phyloP scores from a whole-genome alignment of 1,140 invertebrate genomes.

The Micrasema longulum region DNA sequence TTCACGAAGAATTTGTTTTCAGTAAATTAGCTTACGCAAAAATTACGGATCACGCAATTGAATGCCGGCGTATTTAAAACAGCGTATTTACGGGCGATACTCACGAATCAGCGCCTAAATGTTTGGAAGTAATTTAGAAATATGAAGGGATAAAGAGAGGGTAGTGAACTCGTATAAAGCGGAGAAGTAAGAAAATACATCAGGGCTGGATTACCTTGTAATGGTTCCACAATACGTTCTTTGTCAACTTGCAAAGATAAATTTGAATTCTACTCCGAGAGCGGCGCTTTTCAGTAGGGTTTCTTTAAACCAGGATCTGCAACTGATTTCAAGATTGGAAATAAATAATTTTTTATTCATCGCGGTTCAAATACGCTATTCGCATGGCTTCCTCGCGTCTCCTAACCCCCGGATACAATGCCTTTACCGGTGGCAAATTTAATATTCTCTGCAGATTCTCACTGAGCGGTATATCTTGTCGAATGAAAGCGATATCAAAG shows the following conservation, averaged over 20 bases:
- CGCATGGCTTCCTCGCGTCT: slow-evolving; percentile 31
- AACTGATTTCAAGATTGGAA: slow-evolving; percentile 54
- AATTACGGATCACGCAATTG: slow-evolving; percentile 24
- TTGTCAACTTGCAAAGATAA: slow-evolving; percentile 52
- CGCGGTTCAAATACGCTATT: slow-evolving; percentile 49
- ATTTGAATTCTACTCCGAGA: slow-evolving; percentile 49
- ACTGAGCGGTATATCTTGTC: slow-evolving; percentile 48
- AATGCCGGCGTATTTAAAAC: slow-evolving; percentile 13
- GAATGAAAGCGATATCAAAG: slow-evolving; percentile 53
- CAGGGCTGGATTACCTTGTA: slow-evolving; percentile 46
- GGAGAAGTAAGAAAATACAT: slow-evolving; percentile 24
- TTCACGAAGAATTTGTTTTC: slow-evolving; percentile 24
- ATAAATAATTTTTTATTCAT: slow-evolving; percentile 53
- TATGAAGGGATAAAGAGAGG: background rate
- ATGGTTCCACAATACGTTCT: slow-evolving; percentile 53
- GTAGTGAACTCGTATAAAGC: background rate
- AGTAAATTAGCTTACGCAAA: slow-evolving; percentile 29
- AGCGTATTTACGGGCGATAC: slow-evolving; percentile 30
- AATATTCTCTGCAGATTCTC: slow-evolving; percentile 47
- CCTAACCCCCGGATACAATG: slow-evolving; percentile 28
- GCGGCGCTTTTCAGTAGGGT: slow-evolving; percentile 19
- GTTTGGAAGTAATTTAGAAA: slow-evolving; percentile 33
- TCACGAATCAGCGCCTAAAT: slow-evolving; percentile 22
- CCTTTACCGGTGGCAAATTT: slow-evolving; percentile 46
- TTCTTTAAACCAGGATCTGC: slow-evolving; percentile 45